phyloP scores from a whole-genome alignment of 64 coral and sea anemone species.

The Actinia equina region DNA sequence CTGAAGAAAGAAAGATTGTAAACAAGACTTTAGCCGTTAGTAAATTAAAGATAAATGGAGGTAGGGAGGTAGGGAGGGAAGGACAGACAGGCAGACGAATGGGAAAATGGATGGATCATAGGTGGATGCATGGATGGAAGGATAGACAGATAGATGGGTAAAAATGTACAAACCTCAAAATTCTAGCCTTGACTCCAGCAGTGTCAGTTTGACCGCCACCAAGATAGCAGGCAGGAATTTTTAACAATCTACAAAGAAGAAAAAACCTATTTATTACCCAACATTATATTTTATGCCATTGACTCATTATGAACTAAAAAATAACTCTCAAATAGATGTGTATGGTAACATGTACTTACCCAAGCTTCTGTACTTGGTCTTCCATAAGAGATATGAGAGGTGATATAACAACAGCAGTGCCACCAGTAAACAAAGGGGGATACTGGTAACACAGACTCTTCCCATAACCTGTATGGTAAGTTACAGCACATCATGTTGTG shows the following conservation, averaged over 20 bases:
- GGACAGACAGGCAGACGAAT: too few species aligned
- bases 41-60: too few species aligned
- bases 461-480: constrained; percentile 79
- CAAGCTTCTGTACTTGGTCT: constrained; percentile 95
- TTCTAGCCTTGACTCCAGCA: constrained; percentile 56
- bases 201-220: constrained; percentile 76
- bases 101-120: background rate
- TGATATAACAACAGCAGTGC: constrained; percentile 90
- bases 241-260: constrained; percentile 56
- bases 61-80: too few species aligned
- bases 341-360: constrained; percentile 40
- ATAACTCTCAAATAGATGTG: too few species aligned
- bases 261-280: too few species aligned
- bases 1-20: constrained; percentile 24
- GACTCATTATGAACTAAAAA: too few species aligned
- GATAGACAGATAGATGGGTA: background rate
- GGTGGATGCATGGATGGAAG: background rate
- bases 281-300: too few species aligned
- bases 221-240: constrained; percentile 91
- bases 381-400: constrained; percentile 97
- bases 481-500: too few species aligned
- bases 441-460: constrained; percentile 99
- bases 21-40: background rate
- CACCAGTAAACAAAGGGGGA: constrained; percentile 86
- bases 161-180: constrained; percentile 68